Evolutionary conservation across 2,797 vertebrate genomes (phyloP).

Genomic region (Rhynchonycteris naso): DNA sequence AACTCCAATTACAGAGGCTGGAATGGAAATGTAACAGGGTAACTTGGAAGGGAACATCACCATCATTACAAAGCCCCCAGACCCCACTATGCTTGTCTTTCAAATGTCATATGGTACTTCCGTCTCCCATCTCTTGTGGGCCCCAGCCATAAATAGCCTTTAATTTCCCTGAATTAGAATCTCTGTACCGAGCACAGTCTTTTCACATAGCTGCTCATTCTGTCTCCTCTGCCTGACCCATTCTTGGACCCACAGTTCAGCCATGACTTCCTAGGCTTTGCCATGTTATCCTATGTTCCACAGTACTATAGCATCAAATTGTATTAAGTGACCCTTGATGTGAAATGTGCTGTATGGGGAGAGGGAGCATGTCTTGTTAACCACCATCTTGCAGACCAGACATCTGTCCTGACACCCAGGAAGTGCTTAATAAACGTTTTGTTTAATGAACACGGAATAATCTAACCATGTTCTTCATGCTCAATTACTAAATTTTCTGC

Average conservation of each 20-base stretch:
- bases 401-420: background rate
- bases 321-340: background rate
- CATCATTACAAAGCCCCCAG: background rate
- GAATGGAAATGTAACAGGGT: background rate
- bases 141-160: background rate
- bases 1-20: background rate
- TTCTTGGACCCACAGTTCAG: background rate
- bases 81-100: background rate
- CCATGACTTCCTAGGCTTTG: background rate
- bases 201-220: background rate
- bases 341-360: background rate
- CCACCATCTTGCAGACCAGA: background rate
- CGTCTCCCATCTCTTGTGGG: background rate
- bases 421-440: constrained; percentile 12
- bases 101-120: background rate
- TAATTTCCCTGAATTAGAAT: background rate
- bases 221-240: background rate
- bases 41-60: background rate
- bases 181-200: background rate
- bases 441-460: constrained; percentile 16
- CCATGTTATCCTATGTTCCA: background rate
- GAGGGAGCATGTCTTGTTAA: background rate
- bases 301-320: background rate
- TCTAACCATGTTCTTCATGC: constrained; percentile 19
- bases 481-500: background rate